A percentile compares a stretch with the other conserved stretches of the same genome.
Conservation (phyloP, 2,888 invertebrate genomes). For the Lasiommata megera region DNA sequence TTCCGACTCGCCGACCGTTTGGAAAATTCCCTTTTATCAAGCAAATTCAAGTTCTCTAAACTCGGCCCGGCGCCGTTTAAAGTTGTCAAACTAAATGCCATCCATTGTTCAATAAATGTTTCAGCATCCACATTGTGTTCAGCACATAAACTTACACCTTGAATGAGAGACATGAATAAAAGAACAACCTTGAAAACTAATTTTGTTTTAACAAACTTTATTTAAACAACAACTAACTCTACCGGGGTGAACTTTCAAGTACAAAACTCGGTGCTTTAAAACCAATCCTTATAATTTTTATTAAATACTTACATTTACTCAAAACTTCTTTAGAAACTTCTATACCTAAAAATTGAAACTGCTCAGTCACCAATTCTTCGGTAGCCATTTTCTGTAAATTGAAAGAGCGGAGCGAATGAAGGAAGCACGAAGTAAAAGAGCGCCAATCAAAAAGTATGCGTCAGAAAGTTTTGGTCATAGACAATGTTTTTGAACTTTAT, state of each 20-base stretch:
- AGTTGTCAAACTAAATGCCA: slow-evolving; percentile 87
- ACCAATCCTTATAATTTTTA: slow-evolving; percentile 15
- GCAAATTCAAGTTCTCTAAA: slow-evolving; percentile 78
- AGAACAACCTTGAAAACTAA: slow-evolving; percentile 76
- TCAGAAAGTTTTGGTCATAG: slow-evolving; percentile 42
- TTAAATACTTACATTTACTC: slow-evolving; percentile 76
- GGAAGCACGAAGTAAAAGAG: slow-evolving; percentile 48
- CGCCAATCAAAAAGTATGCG: slow-evolving; percentile 52
- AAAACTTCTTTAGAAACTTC: slow-evolving; percentile 78
- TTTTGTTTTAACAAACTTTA: slow-evolving; percentile 47
- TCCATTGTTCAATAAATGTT: slow-evolving; percentile 89
- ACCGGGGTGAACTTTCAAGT: slow-evolving; percentile 18
- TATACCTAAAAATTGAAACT: slow-evolving; percentile 83
- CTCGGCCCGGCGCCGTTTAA: slow-evolving; percentile 83
- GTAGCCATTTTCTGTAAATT: slow-evolving; percentile 75
- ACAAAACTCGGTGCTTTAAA: slow-evolving; percentile 9
- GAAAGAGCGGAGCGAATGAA: slow-evolving; percentile 46
- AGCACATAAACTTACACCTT: slow-evolving; percentile 84
- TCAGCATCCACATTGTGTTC: slow-evolving; percentile 84
- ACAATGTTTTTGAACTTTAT: slow-evolving; percentile 21
- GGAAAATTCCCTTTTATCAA: slow-evolving; percentile 84
- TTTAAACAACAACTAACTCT: slow-evolving; percentile 39
- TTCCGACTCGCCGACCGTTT: slow-evolving; percentile 67
- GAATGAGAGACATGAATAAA: slow-evolving; percentile 55
- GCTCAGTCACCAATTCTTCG: slow-evolving; percentile 81